Conservation (phyloP, 2,113 vertebrate genomes). For the Pedetes capensis region DNA sequence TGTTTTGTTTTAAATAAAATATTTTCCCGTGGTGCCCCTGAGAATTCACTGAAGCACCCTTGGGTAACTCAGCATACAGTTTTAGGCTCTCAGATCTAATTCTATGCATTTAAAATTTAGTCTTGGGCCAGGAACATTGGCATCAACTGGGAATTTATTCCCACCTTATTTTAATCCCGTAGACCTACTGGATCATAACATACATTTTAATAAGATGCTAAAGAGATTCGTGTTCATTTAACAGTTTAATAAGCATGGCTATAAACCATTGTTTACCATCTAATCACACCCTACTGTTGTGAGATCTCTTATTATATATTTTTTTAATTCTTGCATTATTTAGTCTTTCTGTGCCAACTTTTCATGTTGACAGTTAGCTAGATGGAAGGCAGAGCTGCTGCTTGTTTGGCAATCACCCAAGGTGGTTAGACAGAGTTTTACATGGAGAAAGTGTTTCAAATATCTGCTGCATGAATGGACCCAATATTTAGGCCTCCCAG, state of each 20-base stretch:
- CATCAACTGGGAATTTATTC: background rate
- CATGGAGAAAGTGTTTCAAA: background rate
- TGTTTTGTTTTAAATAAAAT: background rate
- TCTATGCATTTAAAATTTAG: background rate
- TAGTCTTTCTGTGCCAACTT: background rate
- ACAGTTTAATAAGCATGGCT: background rate
- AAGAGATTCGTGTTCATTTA: background rate
- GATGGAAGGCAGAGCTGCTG: background rate
- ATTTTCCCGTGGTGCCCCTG: background rate
- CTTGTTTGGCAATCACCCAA: background rate
- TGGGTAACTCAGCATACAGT: background rate
- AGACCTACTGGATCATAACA: background rate
- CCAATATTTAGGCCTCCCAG: background rate
- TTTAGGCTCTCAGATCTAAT: background rate
- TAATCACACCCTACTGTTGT: background rate
- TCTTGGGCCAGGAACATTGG: background rate
- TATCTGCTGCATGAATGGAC: background rate
- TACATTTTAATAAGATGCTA: background rate
- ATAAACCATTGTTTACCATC: background rate
- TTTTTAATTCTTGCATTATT: conserved; percentile 1
- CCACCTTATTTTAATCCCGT: background rate
- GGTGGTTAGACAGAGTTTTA: background rate
- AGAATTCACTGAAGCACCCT: background rate
- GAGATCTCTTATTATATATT: background rate
- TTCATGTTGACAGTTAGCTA: background rate